Evolutionary conservation across 2,888 invertebrate species (phyloP), one percentile per base, ranked within the genome.

Genomic region (Hypselothyrea guttata): DNA sequence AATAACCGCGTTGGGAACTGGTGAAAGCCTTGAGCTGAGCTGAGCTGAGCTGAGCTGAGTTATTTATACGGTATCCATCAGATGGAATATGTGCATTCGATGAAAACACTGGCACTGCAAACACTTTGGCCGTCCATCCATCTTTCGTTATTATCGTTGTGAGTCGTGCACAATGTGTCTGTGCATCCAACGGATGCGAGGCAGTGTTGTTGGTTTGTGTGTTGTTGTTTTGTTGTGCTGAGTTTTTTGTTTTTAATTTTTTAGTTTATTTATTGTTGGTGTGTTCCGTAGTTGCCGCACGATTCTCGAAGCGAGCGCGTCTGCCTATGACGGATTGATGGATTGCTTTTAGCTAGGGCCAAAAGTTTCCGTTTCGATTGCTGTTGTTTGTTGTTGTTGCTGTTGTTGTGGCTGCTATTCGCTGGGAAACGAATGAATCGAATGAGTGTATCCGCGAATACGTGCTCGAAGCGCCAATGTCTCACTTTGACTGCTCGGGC

Each of bases 401-500:
- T 37, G 45, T 66, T 53, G n/a, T n/a, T n/a, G n/a, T n/a, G n/a
- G n/a, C n/a, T n/a, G n/a, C n/a, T n/a, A n/a, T 35, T 35, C 18
- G 9, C 16, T 16, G 15, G 15, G 22, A 22, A 22, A 22, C 22
- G 22, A 22, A 22, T 22, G 22, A 22, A 22, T 44, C 63, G 69
- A 53, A 54, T 83, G 71, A 78, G 74, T 83, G 83, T 86, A 85
- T 86, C 88, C 89, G 89, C 88, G 88, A 87, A 82, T 89, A 90
- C 90, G 90, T 90, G 90, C 87, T 89, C 87, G 86, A 90, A 89
- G 89, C 90, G 90, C 90, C 90, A 90, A 89, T 88, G 90, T 88
- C 89, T 89, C 88, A 87, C 88, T 90, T 90, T 90, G 90, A 90
- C 90, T 90, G 90, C 84, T 88, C 86, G 88, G 87, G 82, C 87